phyloP scores from a whole-genome alignment of 1,140 invertebrate genomes.

The Mactra quadrangularis region DNA sequence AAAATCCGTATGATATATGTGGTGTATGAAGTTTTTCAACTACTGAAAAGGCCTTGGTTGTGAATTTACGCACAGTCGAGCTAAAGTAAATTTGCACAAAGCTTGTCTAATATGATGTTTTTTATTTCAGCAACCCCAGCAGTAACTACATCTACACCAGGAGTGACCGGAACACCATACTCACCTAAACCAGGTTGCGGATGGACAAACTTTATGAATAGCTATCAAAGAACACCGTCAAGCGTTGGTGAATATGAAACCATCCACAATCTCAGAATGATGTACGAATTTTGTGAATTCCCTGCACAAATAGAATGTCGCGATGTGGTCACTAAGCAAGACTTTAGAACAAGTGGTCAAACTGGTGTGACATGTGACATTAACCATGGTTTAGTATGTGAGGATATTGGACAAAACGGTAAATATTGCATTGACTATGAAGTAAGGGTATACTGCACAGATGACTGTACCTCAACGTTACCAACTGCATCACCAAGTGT shows the following conservation, averaged over 20 bases:
- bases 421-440: slow-evolving; percentile 72
- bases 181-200: slow-evolving; percentile 60
- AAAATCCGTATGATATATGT: too few relatives aligned
- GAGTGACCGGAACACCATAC: slow-evolving; percentile 58
- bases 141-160: slow-evolving; percentile 24
- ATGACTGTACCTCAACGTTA: slow-evolving; percentile 62
- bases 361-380: slow-evolving; percentile 71
- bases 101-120: too few relatives aligned
- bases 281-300: slow-evolving; percentile 50
- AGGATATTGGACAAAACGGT: slow-evolving; percentile 67
- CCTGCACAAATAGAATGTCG: slow-evolving; percentile 56
- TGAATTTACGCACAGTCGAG: too few relatives aligned
- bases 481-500: slow-evolving; percentile 27
- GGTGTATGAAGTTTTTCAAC: too few relatives aligned
- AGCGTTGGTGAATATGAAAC: slow-evolving; percentile 72
- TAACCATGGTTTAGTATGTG: slow-evolving; percentile 72
- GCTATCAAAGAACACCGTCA: slow-evolving; percentile 49
- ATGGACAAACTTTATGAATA: slow-evolving; percentile 75
- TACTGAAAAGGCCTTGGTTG: too few relatives aligned
- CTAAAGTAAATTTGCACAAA: too few relatives aligned
- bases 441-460: slow-evolving; percentile 72
- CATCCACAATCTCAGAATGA: slow-evolving; percentile 62
- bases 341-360: slow-evolving; percentile 65
- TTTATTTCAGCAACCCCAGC: slow-evolving; percentile 46
- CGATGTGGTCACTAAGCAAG: slow-evolving; percentile 43